Percentiles rank a stretch among this genome's conserved stretches.
Evolutionary conservation across 2,797 vertebrate species (phyloP).

Genomic region (Glyptemys insculpta): DNA sequence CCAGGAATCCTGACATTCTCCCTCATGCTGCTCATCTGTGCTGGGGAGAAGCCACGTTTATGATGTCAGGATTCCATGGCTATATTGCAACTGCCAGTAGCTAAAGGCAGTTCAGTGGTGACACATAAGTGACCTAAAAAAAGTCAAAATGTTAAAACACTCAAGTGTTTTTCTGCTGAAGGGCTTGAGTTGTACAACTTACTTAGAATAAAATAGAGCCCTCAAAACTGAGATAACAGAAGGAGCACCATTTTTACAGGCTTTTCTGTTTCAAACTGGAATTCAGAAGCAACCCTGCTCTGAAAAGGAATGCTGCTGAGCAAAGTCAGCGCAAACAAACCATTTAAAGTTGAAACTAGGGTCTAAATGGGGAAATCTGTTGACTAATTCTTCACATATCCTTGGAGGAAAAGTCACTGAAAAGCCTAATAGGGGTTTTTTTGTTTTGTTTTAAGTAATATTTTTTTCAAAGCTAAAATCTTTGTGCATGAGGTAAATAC

Average conservation of each 20-base stretch:
- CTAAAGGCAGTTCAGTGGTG: neutral
- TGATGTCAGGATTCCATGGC: neutral
- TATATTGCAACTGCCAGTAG: constrained; percentile 2
- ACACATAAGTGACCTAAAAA: neutral
- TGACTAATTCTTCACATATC: neutral
- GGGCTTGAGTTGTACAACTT: neutral
- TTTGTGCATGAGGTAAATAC: accelerated
- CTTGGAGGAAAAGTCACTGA: neutral
- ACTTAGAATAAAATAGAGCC: neutral
- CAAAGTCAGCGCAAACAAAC: neutral
- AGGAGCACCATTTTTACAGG: neutral
- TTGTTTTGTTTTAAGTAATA: neutral
- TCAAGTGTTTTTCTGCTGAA: neutral
- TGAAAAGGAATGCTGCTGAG: neutral
- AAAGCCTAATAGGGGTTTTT: neutral
- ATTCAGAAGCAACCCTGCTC: accelerated
- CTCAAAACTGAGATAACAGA: neutral
- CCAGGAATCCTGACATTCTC: neutral
- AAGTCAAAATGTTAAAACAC: neutral
- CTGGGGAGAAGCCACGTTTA: neutral
- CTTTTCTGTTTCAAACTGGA: neutral
- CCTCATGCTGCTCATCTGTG: neutral
- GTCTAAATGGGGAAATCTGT: neutral
- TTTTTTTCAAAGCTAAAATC: neutral
- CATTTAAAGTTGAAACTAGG: neutral